Percentiles rank a stretch among this genome's conserved stretches.
phyloP scores from a whole-genome alignment of 1,140 invertebrate species.

The Aradophagus sp. region DNA sequence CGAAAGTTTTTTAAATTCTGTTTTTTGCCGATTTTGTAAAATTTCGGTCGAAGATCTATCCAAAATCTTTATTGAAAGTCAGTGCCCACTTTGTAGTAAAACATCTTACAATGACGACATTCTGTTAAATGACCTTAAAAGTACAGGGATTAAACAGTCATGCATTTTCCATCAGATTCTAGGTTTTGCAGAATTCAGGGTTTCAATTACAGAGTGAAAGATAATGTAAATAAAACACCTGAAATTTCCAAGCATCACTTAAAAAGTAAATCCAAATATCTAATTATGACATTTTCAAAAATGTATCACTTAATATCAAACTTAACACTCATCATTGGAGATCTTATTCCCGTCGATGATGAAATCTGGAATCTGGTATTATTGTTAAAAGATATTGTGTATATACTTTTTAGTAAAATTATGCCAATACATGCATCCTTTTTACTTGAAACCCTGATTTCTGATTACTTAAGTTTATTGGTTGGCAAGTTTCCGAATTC shows the following conservation, averaged over 20 bases:
- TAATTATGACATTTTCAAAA: slow-evolving; percentile 31
- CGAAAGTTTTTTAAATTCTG: slow-evolving; percentile 6
- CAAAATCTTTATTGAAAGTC: not conserved
- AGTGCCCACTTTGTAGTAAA: not conserved
- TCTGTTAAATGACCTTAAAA: slow-evolving; percentile 1
- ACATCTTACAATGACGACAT: slow-evolving; percentile 1
- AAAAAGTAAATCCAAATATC: slow-evolving; percentile 15
- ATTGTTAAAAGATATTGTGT: slow-evolving; percentile 19
- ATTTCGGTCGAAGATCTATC: slow-evolving; percentile 2
- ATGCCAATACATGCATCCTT: slow-evolving; percentile 1
- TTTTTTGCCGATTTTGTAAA: slow-evolving; percentile 19
- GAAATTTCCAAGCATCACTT: slow-evolving; percentile 15
- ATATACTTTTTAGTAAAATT: slow-evolving; percentile 19
- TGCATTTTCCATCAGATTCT: slow-evolving; percentile 10
- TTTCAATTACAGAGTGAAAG: slow-evolving; percentile 8
- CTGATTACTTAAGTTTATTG: slow-evolving; percentile 14
- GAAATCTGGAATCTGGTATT: slow-evolving; percentile 10
- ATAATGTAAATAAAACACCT: slow-evolving; percentile 18
- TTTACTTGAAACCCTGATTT: slow-evolving; percentile 9
- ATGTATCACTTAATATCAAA: slow-evolving; percentile 22
- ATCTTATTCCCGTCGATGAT: slow-evolving; percentile 13
- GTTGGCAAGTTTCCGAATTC: no score
- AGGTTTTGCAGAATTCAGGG: slow-evolving; percentile 6
- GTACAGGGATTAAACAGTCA: slow-evolving; percentile 12
- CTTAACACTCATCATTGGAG: slow-evolving; percentile 25